Evolutionary conservation across 2,888 invertebrate genomes (phyloP).

Genomic region (Agonopterix subpropinquella): DNA sequence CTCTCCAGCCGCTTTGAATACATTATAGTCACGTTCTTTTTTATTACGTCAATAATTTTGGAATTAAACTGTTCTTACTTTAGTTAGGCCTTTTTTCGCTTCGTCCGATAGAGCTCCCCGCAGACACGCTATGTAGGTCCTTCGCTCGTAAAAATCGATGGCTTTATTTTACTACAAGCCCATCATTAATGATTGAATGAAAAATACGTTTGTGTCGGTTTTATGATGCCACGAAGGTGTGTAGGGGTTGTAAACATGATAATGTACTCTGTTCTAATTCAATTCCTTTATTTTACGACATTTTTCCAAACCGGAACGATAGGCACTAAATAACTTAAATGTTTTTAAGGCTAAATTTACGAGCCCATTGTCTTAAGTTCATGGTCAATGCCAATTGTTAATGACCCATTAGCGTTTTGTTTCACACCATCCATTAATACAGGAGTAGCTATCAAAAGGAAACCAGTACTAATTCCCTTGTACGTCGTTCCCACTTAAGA

Average conservation of each 20-base stretch:
- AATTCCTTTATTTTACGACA: neutral
- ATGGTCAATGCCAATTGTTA: slow-evolving; percentile 47
- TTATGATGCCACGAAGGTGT: slow-evolving; percentile 23
- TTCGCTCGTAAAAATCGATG: slow-evolving; percentile 50
- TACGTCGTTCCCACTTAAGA: slow-evolving; percentile 21
- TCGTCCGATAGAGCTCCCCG: slow-evolving; percentile 23
- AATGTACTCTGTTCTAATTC: neutral
- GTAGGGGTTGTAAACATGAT: neutral
- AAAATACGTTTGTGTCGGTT: slow-evolving; percentile 18
- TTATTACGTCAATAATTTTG: slow-evolving; percentile 63
- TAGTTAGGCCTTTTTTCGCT: slow-evolving; percentile 22
- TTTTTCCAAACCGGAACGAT: neutral
- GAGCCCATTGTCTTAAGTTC: slow-evolving; percentile 23
- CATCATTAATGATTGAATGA: slow-evolving; percentile 32
- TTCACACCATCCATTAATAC: slow-evolving; percentile 54
- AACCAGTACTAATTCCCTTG: slow-evolving; percentile 36
- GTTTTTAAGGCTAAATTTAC: slow-evolving; percentile 3
- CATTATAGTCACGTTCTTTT: slow-evolving; percentile 54
- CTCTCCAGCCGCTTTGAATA: slow-evolving; percentile 55
- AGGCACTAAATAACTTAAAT: neutral
- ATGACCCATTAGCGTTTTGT: slow-evolving; percentile 56
- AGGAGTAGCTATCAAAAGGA: slow-evolving; percentile 41
- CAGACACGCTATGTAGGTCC: slow-evolving; percentile 27
- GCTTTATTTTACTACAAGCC: slow-evolving; percentile 41
- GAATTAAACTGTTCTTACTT: slow-evolving; percentile 50